Evolutionary conservation across 2,113 vertebrate genomes (phyloP), one percentile per base, ranked within the genome.

Genomic region (Centropristis striata): DNA sequence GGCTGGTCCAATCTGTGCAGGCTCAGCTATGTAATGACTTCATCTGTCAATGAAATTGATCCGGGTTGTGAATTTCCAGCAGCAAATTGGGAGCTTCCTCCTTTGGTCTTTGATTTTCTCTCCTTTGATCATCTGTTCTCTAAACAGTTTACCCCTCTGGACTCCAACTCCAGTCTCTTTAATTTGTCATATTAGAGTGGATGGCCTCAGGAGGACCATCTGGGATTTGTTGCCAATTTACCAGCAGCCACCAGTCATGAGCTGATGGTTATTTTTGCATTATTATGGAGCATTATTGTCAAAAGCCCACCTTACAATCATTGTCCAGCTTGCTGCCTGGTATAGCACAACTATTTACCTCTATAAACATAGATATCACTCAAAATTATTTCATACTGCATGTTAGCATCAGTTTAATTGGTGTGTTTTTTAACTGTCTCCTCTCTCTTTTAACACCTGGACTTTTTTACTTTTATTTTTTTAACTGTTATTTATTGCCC

Each of bases 31-130:
- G 20, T 36, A 72, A 88, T 75, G 71, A 78, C 32, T 72, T 83
- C 18, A 54, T 88, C 86, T 57, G 65, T 78, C 75, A 78, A 39
- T 65, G 13, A 63, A 37, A 82, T 64, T 37, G 67, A 77, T 84
- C 59, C 49, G 14, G 39, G 49, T n/a, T 77, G 59, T 54, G 50
- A 79, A 80, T 77, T 83, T 50, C 2, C 37, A 23, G 16, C 27
- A 78, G 75, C 9, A 1, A 71, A 27, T 25, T 50, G 58, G 28
- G 75, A 71, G 47, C 27, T 16, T 50, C 7, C 50, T 73, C 28
- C 0, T 32, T 37, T 46, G 51, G 32, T 2, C 37, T 81, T 55
- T 71, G 0, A 25, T 70, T 53, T 67, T 58, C 53, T 50, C 54
- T 44, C 15, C 39, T 73, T 46, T 76, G 0, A 70, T 65, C 12